Evolutionary conservation across 2,797 vertebrate genomes (phyloP), one percentile per base, ranked within the genome.

Genomic region (Cyclopterus lumpus): DNA sequence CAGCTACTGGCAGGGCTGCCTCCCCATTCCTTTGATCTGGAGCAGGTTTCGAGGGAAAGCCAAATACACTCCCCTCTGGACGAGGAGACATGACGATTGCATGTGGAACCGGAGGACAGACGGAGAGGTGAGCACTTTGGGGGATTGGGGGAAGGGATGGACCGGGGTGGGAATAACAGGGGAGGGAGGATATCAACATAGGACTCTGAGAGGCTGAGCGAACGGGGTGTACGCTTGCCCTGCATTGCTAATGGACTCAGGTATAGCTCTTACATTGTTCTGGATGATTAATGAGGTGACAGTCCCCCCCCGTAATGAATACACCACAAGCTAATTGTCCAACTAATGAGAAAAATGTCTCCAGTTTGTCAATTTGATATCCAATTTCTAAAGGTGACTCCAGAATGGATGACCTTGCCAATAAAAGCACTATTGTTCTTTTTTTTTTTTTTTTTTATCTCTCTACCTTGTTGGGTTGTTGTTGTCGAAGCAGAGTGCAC

Each of bases 341-440:
- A 86, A 83, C 91, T 94, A 94, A 93, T 92, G 91, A 91, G 91
- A 92, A 93, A 92, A 89, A 90, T 91, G 87, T 91, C 86, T 88
- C 73, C 32, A 89, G 89, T 92, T 90, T 91, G 86, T 93, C 84
- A 90, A 86, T 87, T 89, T 90, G 88, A 90, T 89, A 86, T 89
- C 85, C 75, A 79, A 63, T 92, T 86, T 90, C 76, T 67, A 81
- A 87, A 92, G 88, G 88, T 91, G 83, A 89, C 89, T 92, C 60
- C 44, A 77, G 62, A 87, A 89, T 82, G 73, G 80, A 89, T 67
- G 85, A 91, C 90, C 92, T 91, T 89, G 85, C 75, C 85, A 86
- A 84, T 84, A 87, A 87, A 81, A 69, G 71, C 66, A 66, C 48
- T 28, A 69, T 55, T 85, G 78, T 86, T 88, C 83, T 75, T 40